Evolutionary conservation across 2,888 invertebrate species (phyloP), one percentile per base, ranked within the genome.

Genomic region (Conchocele bisecta): DNA sequence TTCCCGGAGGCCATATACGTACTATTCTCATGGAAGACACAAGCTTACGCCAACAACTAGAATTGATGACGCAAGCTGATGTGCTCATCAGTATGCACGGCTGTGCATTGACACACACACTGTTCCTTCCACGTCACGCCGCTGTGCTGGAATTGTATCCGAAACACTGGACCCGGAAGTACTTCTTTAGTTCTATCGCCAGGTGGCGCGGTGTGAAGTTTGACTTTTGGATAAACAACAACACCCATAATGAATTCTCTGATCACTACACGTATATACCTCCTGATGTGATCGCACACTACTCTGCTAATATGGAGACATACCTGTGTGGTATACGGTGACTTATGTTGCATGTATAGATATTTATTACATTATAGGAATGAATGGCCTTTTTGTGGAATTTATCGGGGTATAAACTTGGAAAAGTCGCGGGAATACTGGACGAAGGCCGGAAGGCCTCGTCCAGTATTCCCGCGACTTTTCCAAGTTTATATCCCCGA

Each of bases 221-320:
- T 28, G 42, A 64, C 33, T 51, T 50, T 26, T 75, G 75, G 75
- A 54, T 53, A 26, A 75, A 75, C 50, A 29, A 42, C 1, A 51
- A 68, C 33, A 60, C 35, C 7, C 33, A 50, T 13, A 57, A 64
- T 65, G 75, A 75, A 29, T 72, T 68, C 48, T 26, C 56, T 0
- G 65, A 72, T 29, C 65, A 75, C 24, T 68, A 75, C 24, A 75
- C 75, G 17, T 64, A 59, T 35, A 53, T 75, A 22, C 75, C 75
- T n/a, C 42, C 60, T 2, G 54, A 51, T 26, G 75, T 71, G n/a
- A 1, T 54, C 5, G 9, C 28, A 15, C 28, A 54, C 22, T 39
- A 54, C 26, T 15, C 24, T 17, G 17, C 13, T 3, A 39, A 22
- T 6, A 39, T 39, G 11, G 33, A 37, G 24, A 24, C 9, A 11